phyloP scores from a whole-genome alignment of 2,888 invertebrate genomes.

The Chironomus riparius region DNA sequence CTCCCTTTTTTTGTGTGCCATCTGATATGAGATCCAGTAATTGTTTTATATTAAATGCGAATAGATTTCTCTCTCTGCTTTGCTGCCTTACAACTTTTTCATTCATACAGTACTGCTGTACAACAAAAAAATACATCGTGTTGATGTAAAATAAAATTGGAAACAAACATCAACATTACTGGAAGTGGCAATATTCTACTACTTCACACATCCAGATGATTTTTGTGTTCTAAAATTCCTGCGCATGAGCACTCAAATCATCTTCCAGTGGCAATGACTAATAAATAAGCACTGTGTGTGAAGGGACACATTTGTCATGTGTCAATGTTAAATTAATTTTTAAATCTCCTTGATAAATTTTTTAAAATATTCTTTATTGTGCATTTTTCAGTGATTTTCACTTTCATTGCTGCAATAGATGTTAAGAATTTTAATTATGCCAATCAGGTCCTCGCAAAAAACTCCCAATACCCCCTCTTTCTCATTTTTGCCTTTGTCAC shows the following conservation, averaged over 20 bases:
- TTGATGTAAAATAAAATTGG: neutral
- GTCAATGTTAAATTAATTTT: neutral
- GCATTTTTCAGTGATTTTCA: neutral
- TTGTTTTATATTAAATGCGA: constrained; percentile 10
- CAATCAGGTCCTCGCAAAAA: no score
- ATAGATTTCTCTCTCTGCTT: neutral
- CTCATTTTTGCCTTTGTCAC: no score
- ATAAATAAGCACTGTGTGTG: no score
- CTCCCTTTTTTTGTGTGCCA: neutral
- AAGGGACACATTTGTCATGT: no score
- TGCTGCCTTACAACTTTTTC: neutral
- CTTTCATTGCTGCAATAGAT: no score
- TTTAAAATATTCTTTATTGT: neutral
- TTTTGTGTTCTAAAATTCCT: neutral
- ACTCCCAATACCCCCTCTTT: no score
- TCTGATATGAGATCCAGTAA: neutral
- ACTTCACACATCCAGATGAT: constrained; percentile 4
- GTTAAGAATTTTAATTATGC: no score
- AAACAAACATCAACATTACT: neutral
- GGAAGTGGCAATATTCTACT: neutral
- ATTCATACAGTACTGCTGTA: neutral
- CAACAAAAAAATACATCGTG: no score
- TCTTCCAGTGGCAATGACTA: neutral
- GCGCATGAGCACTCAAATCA: neutral
- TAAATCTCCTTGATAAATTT: neutral